A percentile compares a stretch with the other conserved stretches of the same genome.
Conservation (phyloP, 2,797 vertebrate species). For the Crocidura indochinensis region DNA sequence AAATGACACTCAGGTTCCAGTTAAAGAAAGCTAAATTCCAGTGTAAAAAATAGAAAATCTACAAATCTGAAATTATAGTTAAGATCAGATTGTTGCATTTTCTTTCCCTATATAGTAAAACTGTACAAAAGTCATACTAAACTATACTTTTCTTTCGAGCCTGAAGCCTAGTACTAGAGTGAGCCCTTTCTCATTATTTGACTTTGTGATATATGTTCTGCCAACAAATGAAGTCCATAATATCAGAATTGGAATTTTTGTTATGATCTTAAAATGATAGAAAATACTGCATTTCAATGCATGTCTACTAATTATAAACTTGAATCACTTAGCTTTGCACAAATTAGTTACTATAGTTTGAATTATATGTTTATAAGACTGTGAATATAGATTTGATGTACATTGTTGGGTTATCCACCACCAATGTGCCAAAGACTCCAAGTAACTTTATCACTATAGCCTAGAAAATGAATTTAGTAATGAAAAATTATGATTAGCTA, state of each 20-base stretch:
- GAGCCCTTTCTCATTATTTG: background rate
- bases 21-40: constrained; percentile 39
- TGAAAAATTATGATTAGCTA: background rate
- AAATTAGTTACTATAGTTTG: background rate
- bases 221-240: background rate
- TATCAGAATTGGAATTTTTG: background rate
- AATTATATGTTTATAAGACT: background rate
- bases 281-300: background rate
- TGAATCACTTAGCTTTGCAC: background rate
- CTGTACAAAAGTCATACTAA: background rate
- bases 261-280: constrained; percentile 5
- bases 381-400: too few species aligned
- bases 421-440: background rate
- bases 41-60: background rate
- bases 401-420: too few species aligned
- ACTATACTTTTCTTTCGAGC: background rate
- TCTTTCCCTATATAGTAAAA: background rate
- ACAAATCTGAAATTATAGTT: background rate
- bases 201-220: background rate
- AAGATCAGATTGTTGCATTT: background rate
- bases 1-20: too few species aligned
- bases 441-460: background rate
- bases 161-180: background rate
- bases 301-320: background rate
- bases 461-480: constrained; percentile 7